phyloP scores from a whole-genome alignment of 2,797 vertebrate species.

The Cyclopterus lumpus region DNA sequence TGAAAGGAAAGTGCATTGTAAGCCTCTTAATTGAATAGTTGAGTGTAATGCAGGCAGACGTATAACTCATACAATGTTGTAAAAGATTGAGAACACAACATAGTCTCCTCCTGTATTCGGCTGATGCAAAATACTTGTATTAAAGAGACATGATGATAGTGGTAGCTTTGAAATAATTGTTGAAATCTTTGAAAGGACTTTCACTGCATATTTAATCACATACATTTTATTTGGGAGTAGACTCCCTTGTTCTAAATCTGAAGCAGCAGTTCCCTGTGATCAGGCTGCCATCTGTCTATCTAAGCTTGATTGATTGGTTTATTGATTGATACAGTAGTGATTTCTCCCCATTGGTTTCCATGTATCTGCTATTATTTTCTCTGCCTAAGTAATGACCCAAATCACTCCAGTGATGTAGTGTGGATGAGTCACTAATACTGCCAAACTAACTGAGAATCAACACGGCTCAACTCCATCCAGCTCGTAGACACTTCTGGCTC shows the following conservation, averaged over 20 bases:
- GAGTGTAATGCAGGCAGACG: not conserved
- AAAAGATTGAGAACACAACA: slow-evolving; percentile 14
- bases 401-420: no score
- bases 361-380: not conserved
- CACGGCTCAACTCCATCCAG: not conserved
- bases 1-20: slow-evolving; percentile 5
- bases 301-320: slow-evolving; percentile 1
- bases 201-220: slow-evolving; percentile 11
- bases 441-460: not conserved
- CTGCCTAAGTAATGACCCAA: no score
- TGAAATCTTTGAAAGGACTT: slow-evolving; percentile 18
- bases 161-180: not conserved
- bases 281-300: not conserved
- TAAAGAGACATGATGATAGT: slow-evolving; percentile 8
- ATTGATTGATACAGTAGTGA: not conserved
- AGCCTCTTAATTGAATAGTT: slow-evolving; percentile 9
- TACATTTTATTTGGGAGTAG: slow-evolving; percentile 17
- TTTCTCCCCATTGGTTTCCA: not conserved
- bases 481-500: not conserved
- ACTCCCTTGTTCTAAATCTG: slow-evolving; percentile 5
- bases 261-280: not conserved
- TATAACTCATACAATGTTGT: slow-evolving; percentile 3
- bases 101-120: slow-evolving; percentile 11
- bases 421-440: no score
- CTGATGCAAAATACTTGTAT: slow-evolving; percentile 28